A percentile compares a stretch with the other conserved stretches of the same genome.
These are phyloP conservation scores for Delphinapterus leucas DNA, from an alignment of 2,113 vertebrate species.

Conservation along the genomic window DNA sequence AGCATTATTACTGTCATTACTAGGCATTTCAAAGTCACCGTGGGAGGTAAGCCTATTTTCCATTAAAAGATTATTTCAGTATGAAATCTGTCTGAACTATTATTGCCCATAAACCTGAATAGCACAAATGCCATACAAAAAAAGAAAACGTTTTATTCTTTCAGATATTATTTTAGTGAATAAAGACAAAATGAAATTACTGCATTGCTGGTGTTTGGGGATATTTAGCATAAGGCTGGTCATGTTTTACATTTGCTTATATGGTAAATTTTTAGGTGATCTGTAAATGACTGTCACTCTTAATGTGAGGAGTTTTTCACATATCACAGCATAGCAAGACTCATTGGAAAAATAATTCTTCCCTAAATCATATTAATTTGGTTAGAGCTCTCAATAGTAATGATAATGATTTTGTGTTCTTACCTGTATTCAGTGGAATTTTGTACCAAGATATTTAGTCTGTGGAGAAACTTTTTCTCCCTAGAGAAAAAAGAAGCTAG, in stretches of 20 bases:
- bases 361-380: neutral
- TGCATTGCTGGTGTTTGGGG: neutral
- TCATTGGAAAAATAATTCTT: neutral
- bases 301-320: neutral
- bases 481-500: conserved; percentile 56
- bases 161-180: neutral
- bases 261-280: neutral
- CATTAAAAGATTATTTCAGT: conserved; percentile 52
- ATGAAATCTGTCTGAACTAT: conserved; percentile 18
- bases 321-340: neutral
- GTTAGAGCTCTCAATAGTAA: neutral
- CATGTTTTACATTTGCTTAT: neutral
- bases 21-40: conserved; percentile 53
- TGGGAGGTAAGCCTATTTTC: conserved; percentile 45
- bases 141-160: conserved; percentile 16
- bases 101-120: conserved; percentile 1
- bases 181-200: neutral
- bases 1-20: conserved; percentile 36
- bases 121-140: conserved; percentile 21
- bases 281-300: neutral
- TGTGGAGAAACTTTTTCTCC: neutral
- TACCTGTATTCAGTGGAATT: neutral
- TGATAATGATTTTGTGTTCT: neutral
- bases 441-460: neutral
- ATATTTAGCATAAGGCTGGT: neutral